Evolutionary conservation across 1,140 invertebrate species (phyloP).

Genomic region (Drosophila serrata): DNA sequence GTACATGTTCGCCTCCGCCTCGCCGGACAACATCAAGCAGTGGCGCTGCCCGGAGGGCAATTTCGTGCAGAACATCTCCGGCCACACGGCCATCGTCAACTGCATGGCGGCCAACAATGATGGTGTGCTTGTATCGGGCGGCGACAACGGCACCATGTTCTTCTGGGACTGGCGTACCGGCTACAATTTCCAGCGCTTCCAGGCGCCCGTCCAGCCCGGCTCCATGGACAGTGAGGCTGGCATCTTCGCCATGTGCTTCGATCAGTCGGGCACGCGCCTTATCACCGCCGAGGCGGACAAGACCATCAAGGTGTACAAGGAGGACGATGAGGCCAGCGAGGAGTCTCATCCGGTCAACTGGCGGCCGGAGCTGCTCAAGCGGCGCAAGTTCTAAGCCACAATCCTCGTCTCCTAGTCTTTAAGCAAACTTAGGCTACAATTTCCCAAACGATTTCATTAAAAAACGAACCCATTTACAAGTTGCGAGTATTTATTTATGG

Average conservation of each 20-base stretch:
- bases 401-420: slow-evolving; percentile 5
- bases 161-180: slow-evolving; percentile 99
- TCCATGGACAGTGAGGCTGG: slow-evolving; percentile 99
- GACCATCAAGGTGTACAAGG: slow-evolving; percentile 99
- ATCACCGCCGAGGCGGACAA: slow-evolving; percentile 99
- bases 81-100: slow-evolving; percentile 99
- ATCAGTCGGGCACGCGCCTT: slow-evolving; percentile 96
- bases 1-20: slow-evolving; percentile 98
- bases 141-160: slow-evolving; percentile 99
- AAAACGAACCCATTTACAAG: slow-evolving; percentile 3
- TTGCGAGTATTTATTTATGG: neutral
- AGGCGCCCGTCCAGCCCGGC: slow-evolving; percentile 98
- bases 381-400: slow-evolving; percentile 91
- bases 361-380: slow-evolving; percentile 97
- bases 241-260: slow-evolving; percentile 98
- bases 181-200: slow-evolving; percentile 97
- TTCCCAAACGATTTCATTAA: slow-evolving; percentile 29
- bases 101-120: slow-evolving; percentile 97
- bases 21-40: slow-evolving; percentile 99
- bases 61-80: slow-evolving; percentile 98
- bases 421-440: slow-evolving; percentile 9
- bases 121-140: slow-evolving; percentile 98
- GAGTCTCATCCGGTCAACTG: slow-evolving; percentile 98
- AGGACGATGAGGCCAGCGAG: slow-evolving; percentile 98
- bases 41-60: slow-evolving; percentile 99